Conservation (phyloP, 2,797 vertebrate genomes). For the Otolemur crassicaudatus region DNA sequence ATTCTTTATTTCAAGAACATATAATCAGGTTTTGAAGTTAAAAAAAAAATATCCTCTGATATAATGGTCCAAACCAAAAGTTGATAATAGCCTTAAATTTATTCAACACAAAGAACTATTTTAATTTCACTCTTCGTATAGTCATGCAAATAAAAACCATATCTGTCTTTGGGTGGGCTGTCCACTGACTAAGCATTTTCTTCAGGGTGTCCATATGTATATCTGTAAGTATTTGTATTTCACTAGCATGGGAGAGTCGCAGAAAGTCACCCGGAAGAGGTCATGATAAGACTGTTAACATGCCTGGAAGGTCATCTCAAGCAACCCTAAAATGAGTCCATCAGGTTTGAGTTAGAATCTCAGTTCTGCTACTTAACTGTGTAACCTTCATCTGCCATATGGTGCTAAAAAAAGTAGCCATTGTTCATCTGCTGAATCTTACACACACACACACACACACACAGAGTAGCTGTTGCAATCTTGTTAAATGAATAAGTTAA, state of each 20-base stretch:
- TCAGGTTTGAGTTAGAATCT: not conserved
- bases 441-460: too few species aligned
- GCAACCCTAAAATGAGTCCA: not conserved
- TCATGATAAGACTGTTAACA: not conserved
- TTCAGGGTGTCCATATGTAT: not conserved
- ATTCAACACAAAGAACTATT: constrained; percentile 61
- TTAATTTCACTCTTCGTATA: not conserved
- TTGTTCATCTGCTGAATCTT: not conserved
- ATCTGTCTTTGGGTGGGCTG: not conserved
- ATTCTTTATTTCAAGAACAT: constrained; percentile 66
- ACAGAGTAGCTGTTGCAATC: not conserved
- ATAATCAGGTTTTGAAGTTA: constrained; percentile 58
- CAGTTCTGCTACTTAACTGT: not conserved
- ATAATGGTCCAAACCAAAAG: constrained; percentile 39
- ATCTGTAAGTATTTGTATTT: not conserved
- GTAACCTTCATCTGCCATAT: not conserved
- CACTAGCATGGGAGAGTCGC: not conserved
- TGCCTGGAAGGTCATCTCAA: not conserved
- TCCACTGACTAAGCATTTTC: not conserved
- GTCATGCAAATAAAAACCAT: not conserved
- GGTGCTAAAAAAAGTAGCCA: not conserved
- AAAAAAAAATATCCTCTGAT: constrained; percentile 38
- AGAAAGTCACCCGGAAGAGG: not conserved
- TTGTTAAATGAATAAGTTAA: not conserved
- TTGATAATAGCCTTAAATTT: constrained; percentile 42